Conservation (phyloP, 2,113 vertebrate genomes). For the Heliornis fulica region DNA sequence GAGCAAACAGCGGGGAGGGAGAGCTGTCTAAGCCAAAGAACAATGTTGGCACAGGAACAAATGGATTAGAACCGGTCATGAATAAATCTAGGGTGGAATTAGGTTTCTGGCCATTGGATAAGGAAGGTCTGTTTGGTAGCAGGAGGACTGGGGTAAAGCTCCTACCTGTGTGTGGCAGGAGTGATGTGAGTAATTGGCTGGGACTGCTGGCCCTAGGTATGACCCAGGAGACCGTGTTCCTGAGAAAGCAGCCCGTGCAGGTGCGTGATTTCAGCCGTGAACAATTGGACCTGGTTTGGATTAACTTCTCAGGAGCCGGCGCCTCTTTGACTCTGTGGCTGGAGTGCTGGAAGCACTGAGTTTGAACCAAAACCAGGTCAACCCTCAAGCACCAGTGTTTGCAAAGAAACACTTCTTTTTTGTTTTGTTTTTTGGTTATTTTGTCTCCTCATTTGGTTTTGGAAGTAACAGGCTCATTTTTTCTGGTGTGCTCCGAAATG, state of each 20-base stretch:
- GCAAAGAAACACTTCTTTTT: not conserved
- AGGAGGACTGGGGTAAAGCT: not conserved
- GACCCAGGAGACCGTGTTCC: not conserved
- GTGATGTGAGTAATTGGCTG: not conserved
- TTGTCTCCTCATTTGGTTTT: not conserved
- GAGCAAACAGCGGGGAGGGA: not conserved
- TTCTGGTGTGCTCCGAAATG: not conserved
- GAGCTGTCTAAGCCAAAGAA: not conserved
- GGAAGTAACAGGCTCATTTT: not conserved
- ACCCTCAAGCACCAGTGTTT: not conserved
- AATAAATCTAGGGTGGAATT: constrained; percentile 2
- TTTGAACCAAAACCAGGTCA: not conserved
- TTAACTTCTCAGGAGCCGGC: not conserved
- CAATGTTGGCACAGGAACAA: constrained; percentile 6
- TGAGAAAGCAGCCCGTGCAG: not conserved
- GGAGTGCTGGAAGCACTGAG: not conserved
- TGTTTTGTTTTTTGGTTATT: not conserved
- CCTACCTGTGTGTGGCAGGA: not conserved
- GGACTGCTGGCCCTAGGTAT: not conserved
- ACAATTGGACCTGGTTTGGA: not conserved
- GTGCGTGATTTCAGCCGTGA: not conserved
- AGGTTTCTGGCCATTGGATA: not conserved
- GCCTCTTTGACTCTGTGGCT: not conserved
- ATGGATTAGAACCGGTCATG: constrained; percentile 21
- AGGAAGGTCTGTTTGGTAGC: not conserved